Conservation (phyloP, 2,113 vertebrate genomes). For the Lagenorhynchus albirostris region DNA sequence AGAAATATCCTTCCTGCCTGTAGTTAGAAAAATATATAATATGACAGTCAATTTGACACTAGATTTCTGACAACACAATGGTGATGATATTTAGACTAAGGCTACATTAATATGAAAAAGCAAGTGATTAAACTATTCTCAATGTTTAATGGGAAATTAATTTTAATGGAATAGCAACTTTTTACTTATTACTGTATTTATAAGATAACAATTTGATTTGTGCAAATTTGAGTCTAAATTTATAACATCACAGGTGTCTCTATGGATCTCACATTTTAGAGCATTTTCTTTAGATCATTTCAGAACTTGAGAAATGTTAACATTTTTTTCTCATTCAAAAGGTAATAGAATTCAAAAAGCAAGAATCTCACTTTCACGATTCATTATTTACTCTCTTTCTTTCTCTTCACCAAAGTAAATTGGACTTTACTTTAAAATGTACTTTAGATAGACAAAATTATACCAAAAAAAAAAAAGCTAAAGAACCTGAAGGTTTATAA, state of each 20-base stretch:
- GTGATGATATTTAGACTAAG: not conserved
- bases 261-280: not conserved
- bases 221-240: not conserved
- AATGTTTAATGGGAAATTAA: not conserved
- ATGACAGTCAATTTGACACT: not conserved
- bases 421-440: not conserved
- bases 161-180: not conserved
- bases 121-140: not conserved
- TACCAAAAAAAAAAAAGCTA: not conserved
- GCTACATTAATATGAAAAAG: not conserved
- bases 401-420: not conserved
- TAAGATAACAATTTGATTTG: not conserved
- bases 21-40: constrained; percentile 36
- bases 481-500: not conserved
- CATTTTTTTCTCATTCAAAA: not conserved
- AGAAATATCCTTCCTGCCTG: not conserved
- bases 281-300: not conserved
- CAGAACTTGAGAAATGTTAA: not conserved
- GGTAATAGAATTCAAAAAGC: not conserved
- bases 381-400: not conserved
- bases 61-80: not conserved
- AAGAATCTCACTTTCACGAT: not conserved
- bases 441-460: not conserved
- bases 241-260: not conserved
- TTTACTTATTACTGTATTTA: not conserved